Evolutionary conservation across 2,888 invertebrate genomes (phyloP).

Genomic region (Euphydryas editha): DNA sequence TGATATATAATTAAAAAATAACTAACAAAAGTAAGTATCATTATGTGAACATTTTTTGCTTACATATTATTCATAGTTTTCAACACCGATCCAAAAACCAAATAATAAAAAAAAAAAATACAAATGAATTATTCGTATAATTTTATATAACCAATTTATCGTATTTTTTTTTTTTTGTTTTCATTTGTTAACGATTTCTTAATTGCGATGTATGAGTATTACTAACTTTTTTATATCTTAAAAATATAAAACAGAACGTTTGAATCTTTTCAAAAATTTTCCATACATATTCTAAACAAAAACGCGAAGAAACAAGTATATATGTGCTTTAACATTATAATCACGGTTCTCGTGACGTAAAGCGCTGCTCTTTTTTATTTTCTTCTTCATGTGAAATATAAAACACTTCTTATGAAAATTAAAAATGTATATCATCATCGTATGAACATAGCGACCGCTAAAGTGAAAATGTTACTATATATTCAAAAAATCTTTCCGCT

Average conservation of each 20-base stretch:
- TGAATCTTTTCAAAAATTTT: background rate
- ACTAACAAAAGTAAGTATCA: too few relatives aligned
- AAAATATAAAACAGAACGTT: background rate
- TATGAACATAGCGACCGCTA: background rate
- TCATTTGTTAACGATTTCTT: too few relatives aligned
- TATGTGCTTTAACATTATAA: background rate
- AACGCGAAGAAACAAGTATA: background rate
- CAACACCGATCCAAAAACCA: too few relatives aligned
- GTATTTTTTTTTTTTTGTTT: too few relatives aligned
- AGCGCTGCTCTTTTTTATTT: slow-evolving; percentile 10
- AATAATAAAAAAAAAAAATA: too few relatives aligned
- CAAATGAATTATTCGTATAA: too few relatives aligned
- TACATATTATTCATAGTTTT: too few relatives aligned
- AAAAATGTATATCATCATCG: background rate
- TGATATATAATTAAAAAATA: too few relatives aligned
- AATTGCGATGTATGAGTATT: too few relatives aligned
- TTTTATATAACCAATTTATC: too few relatives aligned
- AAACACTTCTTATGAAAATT: slow-evolving; percentile 1
- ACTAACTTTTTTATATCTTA: background rate
- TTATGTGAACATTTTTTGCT: too few relatives aligned
- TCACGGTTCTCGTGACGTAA: background rate
- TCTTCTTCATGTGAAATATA: background rate
- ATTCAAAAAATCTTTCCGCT: background rate
- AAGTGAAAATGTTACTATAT: background rate
- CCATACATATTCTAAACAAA: background rate